Evolutionary conservation across 1,140 invertebrate species (phyloP).

Genomic region (Monomorium pharaonis): DNA sequence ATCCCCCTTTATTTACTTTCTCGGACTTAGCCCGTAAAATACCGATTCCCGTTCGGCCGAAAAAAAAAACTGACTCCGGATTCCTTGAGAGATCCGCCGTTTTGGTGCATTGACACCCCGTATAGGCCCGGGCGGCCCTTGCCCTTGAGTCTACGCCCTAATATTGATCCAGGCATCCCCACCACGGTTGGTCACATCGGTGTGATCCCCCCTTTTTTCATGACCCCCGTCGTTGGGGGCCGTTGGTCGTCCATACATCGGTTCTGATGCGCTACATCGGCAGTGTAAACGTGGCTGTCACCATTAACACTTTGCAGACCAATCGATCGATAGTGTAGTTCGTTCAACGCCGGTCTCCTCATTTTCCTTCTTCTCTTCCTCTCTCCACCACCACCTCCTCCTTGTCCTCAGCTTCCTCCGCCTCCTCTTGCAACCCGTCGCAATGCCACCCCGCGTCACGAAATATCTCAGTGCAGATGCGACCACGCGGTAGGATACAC

Average conservation of each 20-base stretch:
- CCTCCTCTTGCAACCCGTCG: background rate
- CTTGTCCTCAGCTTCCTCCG: background rate
- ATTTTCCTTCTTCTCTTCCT: background rate
- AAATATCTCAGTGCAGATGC: slow-evolving; percentile 65
- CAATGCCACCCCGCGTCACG: slow-evolving; percentile 54
- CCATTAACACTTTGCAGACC: slow-evolving; percentile 69
- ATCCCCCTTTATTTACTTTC: background rate
- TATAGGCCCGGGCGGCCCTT: slow-evolving; percentile 67
- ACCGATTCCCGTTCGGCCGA: background rate
- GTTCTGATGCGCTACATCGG: slow-evolving; percentile 69
- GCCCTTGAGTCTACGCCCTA: slow-evolving; percentile 82
- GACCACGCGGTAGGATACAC: slow-evolving; percentile 65
- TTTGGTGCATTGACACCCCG: background rate
- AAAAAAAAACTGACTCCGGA: background rate
- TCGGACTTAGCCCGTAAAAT: background rate
- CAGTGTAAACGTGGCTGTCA: slow-evolving; percentile 81
- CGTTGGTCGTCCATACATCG: slow-evolving; percentile 73
- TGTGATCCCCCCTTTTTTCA: slow-evolving; percentile 26
- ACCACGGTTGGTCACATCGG: slow-evolving; percentile 59
- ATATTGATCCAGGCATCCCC: slow-evolving; percentile 79
- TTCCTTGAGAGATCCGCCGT: background rate
- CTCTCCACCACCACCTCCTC: background rate
- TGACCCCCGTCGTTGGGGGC: slow-evolving; percentile 38
- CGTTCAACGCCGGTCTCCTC: background rate
- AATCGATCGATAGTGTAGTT: slow-evolving; percentile 37